Conservation (phyloP, 2,888 invertebrate species). For the Hydropsyche betteni region DNA sequence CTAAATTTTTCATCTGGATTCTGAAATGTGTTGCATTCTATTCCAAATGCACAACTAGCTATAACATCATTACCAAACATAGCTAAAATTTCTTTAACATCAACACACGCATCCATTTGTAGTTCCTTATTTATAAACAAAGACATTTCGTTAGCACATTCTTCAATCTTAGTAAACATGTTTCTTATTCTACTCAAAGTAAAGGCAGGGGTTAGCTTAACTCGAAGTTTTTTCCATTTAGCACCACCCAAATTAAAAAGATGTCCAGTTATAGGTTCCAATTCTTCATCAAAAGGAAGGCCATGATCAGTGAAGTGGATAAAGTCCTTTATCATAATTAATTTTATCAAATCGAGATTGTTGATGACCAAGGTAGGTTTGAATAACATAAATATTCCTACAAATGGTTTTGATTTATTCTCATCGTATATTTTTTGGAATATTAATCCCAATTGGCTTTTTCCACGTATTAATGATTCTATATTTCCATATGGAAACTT, state of each 20-base stretch:
- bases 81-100: constrained; percentile 52
- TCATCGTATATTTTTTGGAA: constrained; percentile 41
- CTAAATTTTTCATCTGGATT: constrained; percentile 53
- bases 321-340: constrained; percentile 58
- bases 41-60: constrained; percentile 56
- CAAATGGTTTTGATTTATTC: constrained; percentile 32
- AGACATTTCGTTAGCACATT: constrained; percentile 54
- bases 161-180: constrained; percentile 58
- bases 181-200: constrained; percentile 63
- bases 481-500: constrained; percentile 42
- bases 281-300: constrained; percentile 54
- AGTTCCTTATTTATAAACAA: constrained; percentile 47
- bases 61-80: constrained; percentile 56
- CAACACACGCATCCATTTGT: constrained; percentile 43
- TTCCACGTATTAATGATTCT: constrained; percentile 26
- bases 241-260: constrained; percentile 57
- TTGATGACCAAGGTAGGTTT: constrained; percentile 49
- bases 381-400: constrained; percentile 43
- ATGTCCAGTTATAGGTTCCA: constrained; percentile 57
- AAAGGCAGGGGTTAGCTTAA: constrained; percentile 62
- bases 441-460: constrained; percentile 35
- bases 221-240: constrained; percentile 61
- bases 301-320: constrained; percentile 57
- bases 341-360: constrained; percentile 55
- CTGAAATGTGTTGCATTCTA: constrained; percentile 55